Evolutionary conservation across 2,797 vertebrate species (phyloP).

Genomic region (Ctenosaura bakeri): DNA sequence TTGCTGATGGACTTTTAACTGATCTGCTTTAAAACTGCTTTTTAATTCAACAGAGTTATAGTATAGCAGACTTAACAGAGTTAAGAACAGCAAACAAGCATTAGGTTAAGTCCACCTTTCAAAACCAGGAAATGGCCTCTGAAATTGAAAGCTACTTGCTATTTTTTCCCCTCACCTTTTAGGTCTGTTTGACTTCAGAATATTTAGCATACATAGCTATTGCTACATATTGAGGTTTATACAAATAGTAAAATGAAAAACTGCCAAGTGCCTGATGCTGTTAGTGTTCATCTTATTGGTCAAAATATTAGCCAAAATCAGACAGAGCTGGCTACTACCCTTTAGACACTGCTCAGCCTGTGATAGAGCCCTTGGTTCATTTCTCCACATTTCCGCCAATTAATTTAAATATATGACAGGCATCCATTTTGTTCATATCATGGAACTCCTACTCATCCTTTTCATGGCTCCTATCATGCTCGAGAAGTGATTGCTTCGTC

Average conservation of each 20-base stretch:
- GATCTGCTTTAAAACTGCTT: no score
- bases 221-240: background rate
- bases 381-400: background rate
- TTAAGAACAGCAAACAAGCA: background rate
- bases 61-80: no score
- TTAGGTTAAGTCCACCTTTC: background rate
- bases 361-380: background rate
- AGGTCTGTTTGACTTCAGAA: background rate
- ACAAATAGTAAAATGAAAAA: background rate
- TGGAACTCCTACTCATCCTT: background rate
- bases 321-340: background rate
- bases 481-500: background rate
- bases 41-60: no score
- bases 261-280: background rate
- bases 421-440: background rate
- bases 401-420: constrained; percentile 1
- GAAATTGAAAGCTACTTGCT: background rate
- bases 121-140: background rate
- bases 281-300: background rate
- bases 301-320: background rate
- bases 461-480: background rate
- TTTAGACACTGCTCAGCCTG: background rate
- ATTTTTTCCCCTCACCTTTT: background rate
- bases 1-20: no score
- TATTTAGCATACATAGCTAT: background rate